phyloP scores from a whole-genome alignment of 2,888 invertebrate genomes.

The Germaria angustata region DNA sequence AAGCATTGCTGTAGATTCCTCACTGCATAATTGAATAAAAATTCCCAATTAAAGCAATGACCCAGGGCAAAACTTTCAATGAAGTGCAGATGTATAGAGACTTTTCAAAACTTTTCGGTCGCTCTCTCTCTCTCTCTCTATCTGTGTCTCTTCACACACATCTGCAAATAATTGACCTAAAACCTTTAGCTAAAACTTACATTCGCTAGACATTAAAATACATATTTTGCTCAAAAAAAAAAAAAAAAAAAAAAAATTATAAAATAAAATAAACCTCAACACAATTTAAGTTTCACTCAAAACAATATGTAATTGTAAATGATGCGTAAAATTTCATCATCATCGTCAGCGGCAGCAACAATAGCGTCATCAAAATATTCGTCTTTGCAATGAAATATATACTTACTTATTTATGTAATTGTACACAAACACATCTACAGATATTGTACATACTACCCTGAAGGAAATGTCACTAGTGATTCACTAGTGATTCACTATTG shows the following conservation, averaged over 20 bases:
- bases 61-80: slow-evolving; percentile 17
- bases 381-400: slow-evolving; percentile 1
- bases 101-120: not conserved
- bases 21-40: not conserved
- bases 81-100: not conserved
- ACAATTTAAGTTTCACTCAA: slow-evolving; percentile 46
- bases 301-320: not conserved
- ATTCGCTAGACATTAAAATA: not conserved
- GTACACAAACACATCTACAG: too few species aligned
- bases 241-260: not conserved
- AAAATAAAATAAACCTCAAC: not conserved
- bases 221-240: slow-evolving; percentile 25
- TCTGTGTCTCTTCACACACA: too few species aligned
- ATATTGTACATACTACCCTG: not conserved
- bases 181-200: slow-evolving; percentile 26
- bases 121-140: not conserved
- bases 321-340: slow-evolving; percentile 61
- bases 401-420: not conserved
- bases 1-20: too few species aligned
- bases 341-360: slow-evolving; percentile 28
- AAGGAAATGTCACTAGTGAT: too few species aligned
- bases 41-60: slow-evolving; percentile 14
- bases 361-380: slow-evolving; percentile 48
- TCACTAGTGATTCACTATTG: too few species aligned
- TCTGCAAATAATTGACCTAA: slow-evolving; percentile 57